These are phyloP conservation scores for Euwallacea similis DNA, from an alignment of 1,140 invertebrate species.

Conservation along the genomic window DNA sequence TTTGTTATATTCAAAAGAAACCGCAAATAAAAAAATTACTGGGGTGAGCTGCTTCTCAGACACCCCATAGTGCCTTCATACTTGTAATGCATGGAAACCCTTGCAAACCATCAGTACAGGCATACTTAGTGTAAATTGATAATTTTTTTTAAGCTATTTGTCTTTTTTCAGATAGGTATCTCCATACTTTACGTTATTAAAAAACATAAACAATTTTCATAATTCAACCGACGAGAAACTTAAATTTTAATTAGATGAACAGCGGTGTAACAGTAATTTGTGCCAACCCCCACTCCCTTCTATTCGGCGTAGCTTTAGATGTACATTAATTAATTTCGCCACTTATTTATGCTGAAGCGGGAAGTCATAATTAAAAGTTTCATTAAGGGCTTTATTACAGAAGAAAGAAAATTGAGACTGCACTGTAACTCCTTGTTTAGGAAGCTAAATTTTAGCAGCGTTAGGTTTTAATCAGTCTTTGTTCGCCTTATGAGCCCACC, in stretches of 20 bases:
- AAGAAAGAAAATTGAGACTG: slow-evolving; percentile 12
- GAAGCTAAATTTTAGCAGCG: not conserved
- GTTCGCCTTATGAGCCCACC: not conserved
- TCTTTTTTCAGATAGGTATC: too few species aligned
- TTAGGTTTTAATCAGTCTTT: slow-evolving; percentile 2
- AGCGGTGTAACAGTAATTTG: not conserved
- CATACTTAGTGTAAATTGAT: too few species aligned
- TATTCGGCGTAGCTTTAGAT: not conserved
- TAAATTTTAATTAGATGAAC: slow-evolving; percentile 23
- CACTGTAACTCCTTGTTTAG: slow-evolving; percentile 2
- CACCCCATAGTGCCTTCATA: too few species aligned
- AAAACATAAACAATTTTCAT: too few species aligned
- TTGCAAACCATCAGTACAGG: too few species aligned
- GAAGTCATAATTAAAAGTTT: slow-evolving; percentile 25
- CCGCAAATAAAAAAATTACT: too few species aligned
- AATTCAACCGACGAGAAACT: not conserved
- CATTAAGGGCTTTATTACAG: slow-evolving; percentile 10
- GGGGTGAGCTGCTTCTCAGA: too few species aligned
- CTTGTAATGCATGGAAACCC: too few species aligned
- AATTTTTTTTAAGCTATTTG: too few species aligned
- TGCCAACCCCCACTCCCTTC: not conserved
- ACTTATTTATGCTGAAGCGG: slow-evolving; percentile 21
- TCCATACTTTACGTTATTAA: too few species aligned
- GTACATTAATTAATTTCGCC: slow-evolving; percentile 24
- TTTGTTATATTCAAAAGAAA: too few species aligned